phyloP scores from a whole-genome alignment of 1,140 invertebrate genomes.

The Zaprionus ghesquierei region DNA sequence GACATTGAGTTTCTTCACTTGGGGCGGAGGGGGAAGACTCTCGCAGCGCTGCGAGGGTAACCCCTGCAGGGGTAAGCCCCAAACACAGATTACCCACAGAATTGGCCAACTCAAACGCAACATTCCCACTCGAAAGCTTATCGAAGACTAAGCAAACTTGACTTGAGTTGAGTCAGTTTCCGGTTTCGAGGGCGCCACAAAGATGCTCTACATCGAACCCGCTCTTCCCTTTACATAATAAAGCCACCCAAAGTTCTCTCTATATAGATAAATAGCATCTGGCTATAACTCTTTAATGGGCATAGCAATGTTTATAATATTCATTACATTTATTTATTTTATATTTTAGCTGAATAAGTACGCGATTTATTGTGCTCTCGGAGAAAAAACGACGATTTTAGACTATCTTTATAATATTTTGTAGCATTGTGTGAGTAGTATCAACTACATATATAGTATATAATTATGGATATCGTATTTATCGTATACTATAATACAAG shows the following conservation, averaged over 20 bases:
- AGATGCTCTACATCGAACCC: background rate
- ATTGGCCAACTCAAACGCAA: conserved; percentile 26
- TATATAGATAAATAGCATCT: conserved; percentile 45
- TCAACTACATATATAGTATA: background rate
- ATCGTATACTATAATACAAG: conserved; percentile 36
- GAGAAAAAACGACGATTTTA: conserved; percentile 25
- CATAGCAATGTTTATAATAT: conserved; percentile 57
- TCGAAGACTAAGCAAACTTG: conserved; percentile 29
- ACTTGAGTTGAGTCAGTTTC: background rate
- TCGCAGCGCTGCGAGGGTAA: background rate
- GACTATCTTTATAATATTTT: conserved; percentile 24
- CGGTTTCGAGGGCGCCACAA: background rate
- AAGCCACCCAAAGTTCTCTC: conserved; percentile 7
- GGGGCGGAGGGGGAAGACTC: conserved; percentile 53
- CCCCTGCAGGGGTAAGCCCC: background rate
- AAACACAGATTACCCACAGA: conserved; percentile 28
- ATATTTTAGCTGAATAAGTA: conserved; percentile 51
- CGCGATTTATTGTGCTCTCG: conserved; percentile 59
- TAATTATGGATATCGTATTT: conserved; percentile 6
- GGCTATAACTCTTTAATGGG: conserved; percentile 72
- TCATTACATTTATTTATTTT: conserved; percentile 16
- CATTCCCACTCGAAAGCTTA: conserved; percentile 50
- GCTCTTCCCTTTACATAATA: background rate
- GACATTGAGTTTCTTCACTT: conserved; percentile 59
- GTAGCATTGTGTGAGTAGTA: conserved; percentile 8